Conservation (phyloP, 2,797 vertebrate species). For the Lepus oiostolus region DNA sequence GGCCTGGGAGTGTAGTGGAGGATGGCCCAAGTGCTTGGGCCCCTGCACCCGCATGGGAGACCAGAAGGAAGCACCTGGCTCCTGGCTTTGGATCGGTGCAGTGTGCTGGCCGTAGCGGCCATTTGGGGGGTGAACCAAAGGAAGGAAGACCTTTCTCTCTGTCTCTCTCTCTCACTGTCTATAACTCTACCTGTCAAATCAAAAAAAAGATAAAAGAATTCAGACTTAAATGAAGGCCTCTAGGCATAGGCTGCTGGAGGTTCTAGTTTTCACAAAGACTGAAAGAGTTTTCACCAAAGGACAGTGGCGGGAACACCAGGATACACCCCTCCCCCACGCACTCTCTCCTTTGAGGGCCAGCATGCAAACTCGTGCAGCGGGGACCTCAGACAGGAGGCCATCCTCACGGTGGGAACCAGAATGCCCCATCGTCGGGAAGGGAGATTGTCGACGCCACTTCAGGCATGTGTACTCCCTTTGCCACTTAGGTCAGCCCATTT, state of each 20-base stretch:
- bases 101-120: no score
- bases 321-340: no score
- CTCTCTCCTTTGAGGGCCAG: not conserved
- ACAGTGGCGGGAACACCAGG: not conserved
- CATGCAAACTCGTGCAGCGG: not conserved
- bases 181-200: no score
- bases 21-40: no score
- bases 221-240: not conserved
- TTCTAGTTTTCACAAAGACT: not conserved
- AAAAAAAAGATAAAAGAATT: not conserved
- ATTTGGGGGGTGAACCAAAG: no score
- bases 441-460: not conserved
- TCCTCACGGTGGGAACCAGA: not conserved
- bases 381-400: not conserved
- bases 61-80: no score
- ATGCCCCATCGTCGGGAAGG: not conserved
- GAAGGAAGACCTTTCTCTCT: no score
- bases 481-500: not conserved
- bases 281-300: not conserved
- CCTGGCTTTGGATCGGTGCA: no score
- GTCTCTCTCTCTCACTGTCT: no score
- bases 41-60: no score
- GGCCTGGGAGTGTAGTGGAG: no score
- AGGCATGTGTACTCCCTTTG: not conserved
- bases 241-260: not conserved